Evolutionary conservation across 2,888 invertebrate genomes (phyloP).

Genomic region (Parelbella ahira): DNA sequence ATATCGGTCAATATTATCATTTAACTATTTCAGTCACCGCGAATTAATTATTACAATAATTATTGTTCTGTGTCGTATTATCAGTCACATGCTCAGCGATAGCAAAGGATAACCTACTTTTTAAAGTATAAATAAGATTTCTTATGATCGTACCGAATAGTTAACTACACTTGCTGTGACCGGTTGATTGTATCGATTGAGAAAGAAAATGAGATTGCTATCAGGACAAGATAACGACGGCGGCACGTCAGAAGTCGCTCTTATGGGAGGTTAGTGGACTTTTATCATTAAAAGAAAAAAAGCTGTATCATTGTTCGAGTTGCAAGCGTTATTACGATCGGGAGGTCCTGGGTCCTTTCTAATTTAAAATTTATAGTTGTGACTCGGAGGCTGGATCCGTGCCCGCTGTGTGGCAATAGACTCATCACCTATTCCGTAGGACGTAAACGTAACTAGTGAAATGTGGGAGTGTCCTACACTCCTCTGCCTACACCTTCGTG

Average conservation of each 20-base stretch:
- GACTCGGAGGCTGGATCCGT: too few species aligned
- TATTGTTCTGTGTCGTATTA: constrained; percentile 38
- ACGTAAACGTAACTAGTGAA: too few species aligned
- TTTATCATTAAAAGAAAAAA: not conserved
- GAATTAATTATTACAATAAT: constrained; percentile 27
- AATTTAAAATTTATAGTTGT: too few species aligned
- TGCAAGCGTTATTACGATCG: too few species aligned
- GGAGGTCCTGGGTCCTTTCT: too few species aligned
- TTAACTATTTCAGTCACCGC: constrained; percentile 22
- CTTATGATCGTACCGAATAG: constrained; percentile 43
- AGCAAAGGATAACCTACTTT: constrained; percentile 70
- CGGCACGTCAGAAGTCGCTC: constrained; percentile 52
- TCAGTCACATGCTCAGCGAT: constrained; percentile 69
- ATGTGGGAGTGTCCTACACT: too few species aligned
- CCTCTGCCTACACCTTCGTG: too few species aligned
- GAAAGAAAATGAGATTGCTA: constrained; percentile 51
- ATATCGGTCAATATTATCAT: too few species aligned
- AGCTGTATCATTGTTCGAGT: too few species aligned
- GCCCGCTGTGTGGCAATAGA: too few species aligned
- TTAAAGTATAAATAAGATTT: constrained; percentile 65
- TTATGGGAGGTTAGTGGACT: constrained; percentile 36
- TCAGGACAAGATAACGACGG: constrained; percentile 70
- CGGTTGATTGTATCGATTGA: constrained; percentile 32
- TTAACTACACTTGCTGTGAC: constrained; percentile 38
- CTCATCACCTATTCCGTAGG: too few species aligned